Conservation (phyloP, 2,113 vertebrate species). For the Sinosuthora webbiana region DNA sequence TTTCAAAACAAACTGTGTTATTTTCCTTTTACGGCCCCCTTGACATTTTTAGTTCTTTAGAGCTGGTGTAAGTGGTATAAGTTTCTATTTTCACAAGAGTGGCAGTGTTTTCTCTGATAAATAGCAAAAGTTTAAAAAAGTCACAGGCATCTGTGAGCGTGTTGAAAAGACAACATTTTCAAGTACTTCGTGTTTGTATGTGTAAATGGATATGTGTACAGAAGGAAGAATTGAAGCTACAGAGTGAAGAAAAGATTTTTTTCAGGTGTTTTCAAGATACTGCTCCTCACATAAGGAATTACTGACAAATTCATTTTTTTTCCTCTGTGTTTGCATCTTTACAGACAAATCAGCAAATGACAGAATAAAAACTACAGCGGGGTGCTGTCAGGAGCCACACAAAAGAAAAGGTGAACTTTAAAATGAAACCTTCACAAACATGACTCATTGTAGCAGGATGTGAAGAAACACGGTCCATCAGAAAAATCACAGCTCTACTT, state of each 20-base stretch:
- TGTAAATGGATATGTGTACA: background rate
- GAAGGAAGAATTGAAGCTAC: background rate
- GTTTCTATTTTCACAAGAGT: background rate
- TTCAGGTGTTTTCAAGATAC: background rate
- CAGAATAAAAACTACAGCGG: background rate
- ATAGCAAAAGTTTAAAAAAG: background rate
- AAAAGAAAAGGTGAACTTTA: background rate
- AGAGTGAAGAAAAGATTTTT: background rate
- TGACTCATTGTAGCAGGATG: background rate
- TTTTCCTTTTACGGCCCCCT: constrained; percentile 45
- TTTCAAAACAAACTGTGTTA: constrained; percentile 40
- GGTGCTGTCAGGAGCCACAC: background rate
- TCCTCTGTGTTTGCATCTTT: background rate
- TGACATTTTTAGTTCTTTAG: constrained; percentile 43
- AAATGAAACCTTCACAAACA: background rate
- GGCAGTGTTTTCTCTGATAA: constrained; percentile 22
- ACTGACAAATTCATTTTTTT: background rate
- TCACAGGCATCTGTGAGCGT: background rate
- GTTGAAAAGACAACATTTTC: background rate
- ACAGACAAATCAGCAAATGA: background rate
- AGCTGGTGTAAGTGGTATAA: background rate
- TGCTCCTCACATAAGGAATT: background rate
- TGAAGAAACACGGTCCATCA: background rate
- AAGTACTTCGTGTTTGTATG: background rate
- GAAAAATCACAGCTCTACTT: background rate